A percentile compares a stretch with the other conserved stretches of the same genome.
Conservation (phyloP, 92 coral and sea anemone species). For the Heliopora coerulea region DNA sequence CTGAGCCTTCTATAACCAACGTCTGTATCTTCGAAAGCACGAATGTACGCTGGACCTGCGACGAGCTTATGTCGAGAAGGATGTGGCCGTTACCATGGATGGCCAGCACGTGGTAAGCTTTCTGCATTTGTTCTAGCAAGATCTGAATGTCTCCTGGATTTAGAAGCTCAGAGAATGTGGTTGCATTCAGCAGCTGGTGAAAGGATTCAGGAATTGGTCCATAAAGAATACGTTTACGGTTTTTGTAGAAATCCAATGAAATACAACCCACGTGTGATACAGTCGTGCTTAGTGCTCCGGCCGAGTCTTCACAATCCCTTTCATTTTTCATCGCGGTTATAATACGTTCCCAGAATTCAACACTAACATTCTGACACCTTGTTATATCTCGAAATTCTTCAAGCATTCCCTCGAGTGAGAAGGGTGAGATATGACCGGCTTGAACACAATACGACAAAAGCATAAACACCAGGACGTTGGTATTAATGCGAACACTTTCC, state of each 20-base stretch:
- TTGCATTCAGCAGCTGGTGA: constrained; percentile 61
- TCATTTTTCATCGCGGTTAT: background rate
- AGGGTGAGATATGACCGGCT: constrained; percentile 50
- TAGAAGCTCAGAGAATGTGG: constrained; percentile 63
- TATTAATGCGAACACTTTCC: constrained; percentile 61
- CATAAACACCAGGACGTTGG: constrained; percentile 72
- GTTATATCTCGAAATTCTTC: constrained; percentile 44
- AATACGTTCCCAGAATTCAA: constrained; percentile 50
- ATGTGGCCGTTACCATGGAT: constrained; percentile 70
- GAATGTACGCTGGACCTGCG: constrained; percentile 75
- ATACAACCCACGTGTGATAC: constrained; percentile 68
- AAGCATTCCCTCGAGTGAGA: constrained; percentile 49
- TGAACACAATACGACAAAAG: constrained; percentile 64
- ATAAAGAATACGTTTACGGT: constrained; percentile 52
- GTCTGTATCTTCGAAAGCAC: constrained; percentile 69
- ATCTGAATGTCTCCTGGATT: constrained; percentile 62
- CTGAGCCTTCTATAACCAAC: constrained; percentile 70
- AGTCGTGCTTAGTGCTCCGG: constrained; percentile 27
- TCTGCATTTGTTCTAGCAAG: constrained; percentile 90
- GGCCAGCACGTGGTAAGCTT: constrained; percentile 84
- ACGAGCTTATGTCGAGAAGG: constrained; percentile 65
- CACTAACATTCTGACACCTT: constrained; percentile 29
- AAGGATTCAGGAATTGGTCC: constrained; percentile 60
- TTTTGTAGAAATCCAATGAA: constrained; percentile 69
- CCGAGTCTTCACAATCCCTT: constrained; percentile 5